Percentiles rank a stretch among this genome's conserved stretches.
Evolutionary conservation across 2,113 vertebrate species (phyloP).

Genomic region (Myodes glareolus): DNA sequence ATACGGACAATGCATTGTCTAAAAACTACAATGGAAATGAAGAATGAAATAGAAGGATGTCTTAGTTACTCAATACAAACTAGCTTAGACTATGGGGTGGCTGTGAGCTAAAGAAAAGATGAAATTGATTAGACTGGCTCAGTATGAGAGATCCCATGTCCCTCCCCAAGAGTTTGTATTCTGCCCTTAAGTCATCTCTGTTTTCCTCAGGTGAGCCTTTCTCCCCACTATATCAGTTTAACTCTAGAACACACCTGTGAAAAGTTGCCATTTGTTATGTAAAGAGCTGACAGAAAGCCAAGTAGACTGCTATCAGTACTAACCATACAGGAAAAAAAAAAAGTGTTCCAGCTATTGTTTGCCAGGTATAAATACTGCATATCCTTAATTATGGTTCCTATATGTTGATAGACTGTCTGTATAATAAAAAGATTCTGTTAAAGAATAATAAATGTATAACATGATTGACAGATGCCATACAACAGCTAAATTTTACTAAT

Average conservation of each 20-base stretch:
- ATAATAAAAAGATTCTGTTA: constrained; percentile 81
- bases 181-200: background rate
- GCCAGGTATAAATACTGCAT: constrained; percentile 68
- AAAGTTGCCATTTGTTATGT: constrained; percentile 5
- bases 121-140: background rate
- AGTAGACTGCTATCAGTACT: background rate
- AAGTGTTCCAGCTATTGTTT: background rate
- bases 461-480: constrained; percentile 83
- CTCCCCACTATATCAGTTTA: background rate
- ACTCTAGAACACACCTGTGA: background rate
- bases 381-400: constrained; percentile 80
- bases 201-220: background rate
- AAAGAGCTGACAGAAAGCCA: background rate
- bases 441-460: constrained; percentile 83
- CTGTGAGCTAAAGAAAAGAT: background rate
- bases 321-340: background rate
- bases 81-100: background rate
- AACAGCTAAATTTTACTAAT: constrained; percentile 85
- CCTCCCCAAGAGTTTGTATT: background rate
- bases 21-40: background rate
- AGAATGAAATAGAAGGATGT: background rate
- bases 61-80: background rate
- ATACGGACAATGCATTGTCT: background rate
- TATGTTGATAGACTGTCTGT: constrained; percentile 82
- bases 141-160: background rate